Evolutionary conservation across 1,140 invertebrate species (phyloP), one percentile per base, ranked within the genome.

Genomic region (Zaprionus capensis): DNA sequence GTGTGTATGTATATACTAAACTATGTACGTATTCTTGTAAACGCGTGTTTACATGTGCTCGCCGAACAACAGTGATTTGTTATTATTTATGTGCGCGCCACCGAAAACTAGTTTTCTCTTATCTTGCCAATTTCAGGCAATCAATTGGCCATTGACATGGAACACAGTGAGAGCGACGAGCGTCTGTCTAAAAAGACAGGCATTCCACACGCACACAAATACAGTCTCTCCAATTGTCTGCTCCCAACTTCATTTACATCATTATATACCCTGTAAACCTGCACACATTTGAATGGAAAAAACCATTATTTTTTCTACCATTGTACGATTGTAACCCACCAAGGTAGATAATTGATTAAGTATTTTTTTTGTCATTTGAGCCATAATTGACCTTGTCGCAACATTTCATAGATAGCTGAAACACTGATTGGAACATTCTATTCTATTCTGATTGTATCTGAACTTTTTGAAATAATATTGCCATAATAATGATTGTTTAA

Each of bases 101-200:
- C 57, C n/a, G 3, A 59, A 79, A 85, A 86, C 82, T 86, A 76
- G 82, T 86, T 86, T 85, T 72, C 24, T 49, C 11, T 58, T 67
- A 61, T 67, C 56, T 63, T 64, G 51, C 67, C 72, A 75, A 76
- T 66, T 61, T 51, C 38, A 65, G 20, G 26, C 67, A 76, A 56
- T 76, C 62, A 75, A 64, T 70, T 71, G 76, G 76, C 49, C 76
- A 71, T 76, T 76, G 76, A 78, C 76, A 62, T 75, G 56, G 22
- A 34, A 11, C 20, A 17, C 46, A 71, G 71, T 63, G 66, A 75
- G 67, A 75, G 67, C 67, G 58, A 41, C 26, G 56, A 44, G 56
- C 44, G 70, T 71, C 46, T 46, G n/a, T 46, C 62, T 44, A 79
- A 77, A 73, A 80, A 49, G 34, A 31, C 55, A 26, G 66, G 51